A percentile compares a stretch with the other conserved stretches of the same genome.
These are phyloP conservation scores for Chaetodon trifasciatus DNA, from an alignment of 2,797 vertebrate genomes.

Conservation along the genomic window DNA sequence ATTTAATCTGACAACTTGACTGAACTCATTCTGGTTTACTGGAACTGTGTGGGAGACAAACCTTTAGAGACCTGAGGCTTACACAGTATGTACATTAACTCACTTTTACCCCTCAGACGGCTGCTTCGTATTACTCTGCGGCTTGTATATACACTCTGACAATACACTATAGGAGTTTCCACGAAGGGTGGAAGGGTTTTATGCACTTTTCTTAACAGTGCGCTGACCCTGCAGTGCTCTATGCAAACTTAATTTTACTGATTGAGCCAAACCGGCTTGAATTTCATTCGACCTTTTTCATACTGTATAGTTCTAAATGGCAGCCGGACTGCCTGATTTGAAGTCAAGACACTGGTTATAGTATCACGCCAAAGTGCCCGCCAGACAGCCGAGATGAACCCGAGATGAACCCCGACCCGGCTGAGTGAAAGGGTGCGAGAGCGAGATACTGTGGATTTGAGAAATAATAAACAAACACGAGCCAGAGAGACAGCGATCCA, in stretches of 20 bases:
- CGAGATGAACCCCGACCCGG: conserved; percentile 49
- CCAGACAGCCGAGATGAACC: conserved; percentile 55
- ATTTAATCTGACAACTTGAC: conserved; percentile 58
- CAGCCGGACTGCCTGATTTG: conserved; percentile 7
- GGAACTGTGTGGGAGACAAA: conserved; percentile 29
- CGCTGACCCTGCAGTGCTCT: conserved; percentile 4
- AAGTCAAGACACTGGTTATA: conserved; percentile 15
- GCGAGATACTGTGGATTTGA: conserved; percentile 45
- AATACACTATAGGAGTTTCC: neutral
- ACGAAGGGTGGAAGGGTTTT: neutral
- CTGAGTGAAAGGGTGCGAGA: conserved; percentile 1
- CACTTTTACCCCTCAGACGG: conserved; percentile 15
- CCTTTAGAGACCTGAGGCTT: conserved; percentile 19
- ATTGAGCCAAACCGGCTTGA: conserved; percentile 16
- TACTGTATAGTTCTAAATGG: neutral
- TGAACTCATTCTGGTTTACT: conserved; percentile 39
- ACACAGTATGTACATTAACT: conserved; percentile 43
- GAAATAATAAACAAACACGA: conserved; percentile 66
- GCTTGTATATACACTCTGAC: conserved; percentile 1
- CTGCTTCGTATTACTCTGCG: conserved; percentile 8
- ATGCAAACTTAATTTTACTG: conserved; percentile 10
- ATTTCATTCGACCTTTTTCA: conserved; percentile 2
- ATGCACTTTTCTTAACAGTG: neutral
- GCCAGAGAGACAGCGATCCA: conserved; percentile 50
- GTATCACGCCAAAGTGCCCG: conserved; percentile 17